Percentiles rank a stretch among this genome's conserved stretches.
Evolutionary conservation across 2,888 invertebrate species (phyloP).

Genomic region (Spatulosminthurus flaviceps): DNA sequence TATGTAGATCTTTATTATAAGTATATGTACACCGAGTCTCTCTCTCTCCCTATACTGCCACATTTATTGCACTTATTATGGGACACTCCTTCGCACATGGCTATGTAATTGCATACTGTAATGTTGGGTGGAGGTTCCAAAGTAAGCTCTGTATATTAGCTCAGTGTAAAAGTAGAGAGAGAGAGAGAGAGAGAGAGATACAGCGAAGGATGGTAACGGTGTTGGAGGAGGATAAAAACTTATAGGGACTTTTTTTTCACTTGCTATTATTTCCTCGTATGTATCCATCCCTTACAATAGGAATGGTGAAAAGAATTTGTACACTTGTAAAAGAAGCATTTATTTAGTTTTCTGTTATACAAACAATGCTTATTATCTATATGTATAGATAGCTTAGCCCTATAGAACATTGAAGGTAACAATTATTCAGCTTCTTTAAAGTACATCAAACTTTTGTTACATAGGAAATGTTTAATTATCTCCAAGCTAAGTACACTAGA

Average conservation of each 20-base stretch:
- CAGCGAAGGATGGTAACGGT: not conserved
- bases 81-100: constrained; percentile 33
- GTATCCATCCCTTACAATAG: no score
- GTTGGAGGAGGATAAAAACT: not conserved
- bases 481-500: not conserved
- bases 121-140: constrained; percentile 44
- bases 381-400: no score
- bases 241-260: not conserved
- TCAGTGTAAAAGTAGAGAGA: not conserved
- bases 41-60: not conserved
- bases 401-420: constrained; percentile 18
- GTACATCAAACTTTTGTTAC: not conserved
- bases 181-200: not conserved
- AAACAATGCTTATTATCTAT: no score
- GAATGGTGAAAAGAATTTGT: constrained; percentile 13
- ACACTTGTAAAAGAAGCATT: not conserved
- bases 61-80: constrained; percentile 40
- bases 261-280: not conserved
- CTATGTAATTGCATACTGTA: constrained; percentile 28
- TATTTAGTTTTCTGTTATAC: no score
- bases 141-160: not conserved
- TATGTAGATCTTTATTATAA: no score
- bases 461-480: not conserved
- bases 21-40: not conserved
- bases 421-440: constrained; percentile 4